A percentile compares a stretch with the other conserved stretches of the same genome.
These are phyloP conservation scores for Papilio demoleus DNA, from an alignment of 2,888 invertebrate species.

Conservation along the genomic window DNA sequence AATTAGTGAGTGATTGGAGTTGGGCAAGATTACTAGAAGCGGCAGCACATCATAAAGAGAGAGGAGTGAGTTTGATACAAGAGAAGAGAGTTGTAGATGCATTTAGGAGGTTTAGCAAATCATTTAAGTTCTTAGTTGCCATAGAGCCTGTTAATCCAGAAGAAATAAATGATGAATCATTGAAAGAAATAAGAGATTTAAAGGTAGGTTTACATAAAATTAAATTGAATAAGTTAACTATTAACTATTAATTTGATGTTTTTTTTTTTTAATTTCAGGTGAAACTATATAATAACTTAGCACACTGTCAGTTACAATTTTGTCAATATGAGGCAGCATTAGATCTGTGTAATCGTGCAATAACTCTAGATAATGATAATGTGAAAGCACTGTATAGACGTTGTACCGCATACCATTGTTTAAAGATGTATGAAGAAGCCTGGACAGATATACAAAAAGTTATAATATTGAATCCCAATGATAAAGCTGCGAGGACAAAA, in stretches of 20 bases:
- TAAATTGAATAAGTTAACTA: too few species aligned
- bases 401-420: constrained; percentile 87
- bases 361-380: constrained; percentile 89
- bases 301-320: constrained; percentile 89
- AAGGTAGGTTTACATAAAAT: too few species aligned
- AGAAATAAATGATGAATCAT: constrained; percentile 74
- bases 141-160: constrained; percentile 84
- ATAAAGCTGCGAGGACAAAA: constrained; percentile 85
- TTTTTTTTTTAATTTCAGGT: constrained; percentile 67
- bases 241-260: too few species aligned
- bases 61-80: constrained; percentile 86
- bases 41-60: constrained; percentile 80
- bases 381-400: constrained; percentile 95
- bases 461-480: constrained; percentile 85
- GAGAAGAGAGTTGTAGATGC: constrained; percentile 85
- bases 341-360: constrained; percentile 88
- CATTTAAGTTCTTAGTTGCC: constrained; percentile 87
- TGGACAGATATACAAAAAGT: constrained; percentile 82
- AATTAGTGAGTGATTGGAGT: constrained; percentile 83
- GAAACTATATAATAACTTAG: constrained; percentile 91
- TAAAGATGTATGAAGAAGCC: constrained; percentile 87
- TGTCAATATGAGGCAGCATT: constrained; percentile 87
- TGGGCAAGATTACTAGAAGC: constrained; percentile 78
- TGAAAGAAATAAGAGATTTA: constrained; percentile 81
- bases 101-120: constrained; percentile 88